phyloP scores from a whole-genome alignment of 2,113 vertebrate genomes.

The Notothenia rossii region DNA sequence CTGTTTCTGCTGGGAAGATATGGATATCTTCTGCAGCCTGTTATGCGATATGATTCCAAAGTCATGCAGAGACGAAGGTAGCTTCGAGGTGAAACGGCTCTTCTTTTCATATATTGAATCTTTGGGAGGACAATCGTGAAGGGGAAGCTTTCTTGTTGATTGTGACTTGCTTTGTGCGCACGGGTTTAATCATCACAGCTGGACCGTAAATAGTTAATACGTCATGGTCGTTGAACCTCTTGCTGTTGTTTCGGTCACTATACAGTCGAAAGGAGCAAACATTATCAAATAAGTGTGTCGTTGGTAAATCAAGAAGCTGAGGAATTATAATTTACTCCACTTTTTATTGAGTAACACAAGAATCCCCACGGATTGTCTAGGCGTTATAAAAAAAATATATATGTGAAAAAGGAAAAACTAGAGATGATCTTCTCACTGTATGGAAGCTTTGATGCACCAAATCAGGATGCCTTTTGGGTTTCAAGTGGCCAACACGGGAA shows the following conservation, averaged over 20 bases:
- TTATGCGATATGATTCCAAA: conserved; percentile 41
- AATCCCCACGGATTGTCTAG: background rate
- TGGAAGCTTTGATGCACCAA: background rate
- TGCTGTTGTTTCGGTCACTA: background rate
- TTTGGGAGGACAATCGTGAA: background rate
- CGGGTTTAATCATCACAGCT: background rate
- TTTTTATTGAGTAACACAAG: background rate
- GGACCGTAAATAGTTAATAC: background rate
- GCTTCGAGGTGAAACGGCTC: background rate
- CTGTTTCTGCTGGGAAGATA: conserved; percentile 33
- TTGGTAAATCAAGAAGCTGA: background rate
- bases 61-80: conserved; percentile 34
- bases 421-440: background rate
- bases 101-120: background rate
- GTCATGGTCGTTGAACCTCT: background rate
- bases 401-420: background rate
- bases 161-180: background rate
- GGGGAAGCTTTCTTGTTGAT: background rate
- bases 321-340: background rate
- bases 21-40: conserved; percentile 1
- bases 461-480: background rate
- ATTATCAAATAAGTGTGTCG: background rate
- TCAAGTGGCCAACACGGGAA: background rate
- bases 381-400: background rate
- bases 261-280: background rate